Conservation (phyloP, 64 coral and sea anemone species). For the Acropora yongei region DNA sequence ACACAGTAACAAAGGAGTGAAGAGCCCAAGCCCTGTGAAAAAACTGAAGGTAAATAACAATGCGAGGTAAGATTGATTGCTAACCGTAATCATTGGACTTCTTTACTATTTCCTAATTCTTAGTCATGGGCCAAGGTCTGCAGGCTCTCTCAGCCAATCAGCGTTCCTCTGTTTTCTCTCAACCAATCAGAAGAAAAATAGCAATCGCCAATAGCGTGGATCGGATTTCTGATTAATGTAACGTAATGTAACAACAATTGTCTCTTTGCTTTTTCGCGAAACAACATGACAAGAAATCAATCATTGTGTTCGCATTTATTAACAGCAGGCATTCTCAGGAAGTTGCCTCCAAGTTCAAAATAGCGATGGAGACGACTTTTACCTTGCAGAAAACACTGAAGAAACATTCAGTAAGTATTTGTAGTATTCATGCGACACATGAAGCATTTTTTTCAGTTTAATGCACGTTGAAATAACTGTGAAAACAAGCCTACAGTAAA, state of each 20-base stretch:
- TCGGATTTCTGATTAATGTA: no score
- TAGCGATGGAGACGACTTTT: neutral
- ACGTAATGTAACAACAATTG: neutral
- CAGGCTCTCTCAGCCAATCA: neutral
- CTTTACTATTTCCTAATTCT: neutral
- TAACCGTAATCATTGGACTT: neutral
- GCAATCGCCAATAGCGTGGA: no score
- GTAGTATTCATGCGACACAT: neutral
- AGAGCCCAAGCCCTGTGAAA: slow-evolving; percentile 38
- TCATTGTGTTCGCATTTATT: neutral
- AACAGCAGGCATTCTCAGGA: slow-evolving; percentile 36
- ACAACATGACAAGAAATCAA: no score
- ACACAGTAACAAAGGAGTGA: neutral
- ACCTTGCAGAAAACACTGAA: slow-evolving; percentile 15
- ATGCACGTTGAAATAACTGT: no score
- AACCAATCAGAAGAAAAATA: no score
- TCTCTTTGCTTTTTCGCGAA: neutral
- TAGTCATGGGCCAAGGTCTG: no score
- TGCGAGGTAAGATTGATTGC: neutral
- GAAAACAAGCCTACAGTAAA: no score
- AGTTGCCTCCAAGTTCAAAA: slow-evolving; percentile 40
- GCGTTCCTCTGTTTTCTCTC: neutral
- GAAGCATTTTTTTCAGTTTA: no score
- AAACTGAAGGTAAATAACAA: slow-evolving; percentile 18
- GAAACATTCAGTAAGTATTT: slow-evolving; percentile 22